Conservation (phyloP, 1,140 invertebrate species). For the Heliconius himera region DNA sequence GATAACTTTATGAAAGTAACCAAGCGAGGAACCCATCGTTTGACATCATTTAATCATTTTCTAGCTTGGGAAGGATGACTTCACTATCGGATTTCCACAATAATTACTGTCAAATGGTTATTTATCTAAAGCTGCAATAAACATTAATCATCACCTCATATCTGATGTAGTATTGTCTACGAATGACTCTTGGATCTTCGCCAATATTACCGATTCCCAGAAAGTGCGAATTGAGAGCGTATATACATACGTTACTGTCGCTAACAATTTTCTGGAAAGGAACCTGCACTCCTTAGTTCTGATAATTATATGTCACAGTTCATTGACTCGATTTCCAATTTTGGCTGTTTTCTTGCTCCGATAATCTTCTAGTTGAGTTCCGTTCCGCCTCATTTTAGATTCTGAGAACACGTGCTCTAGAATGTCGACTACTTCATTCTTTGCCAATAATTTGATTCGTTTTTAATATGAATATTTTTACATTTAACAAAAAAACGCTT, state of each 20-base stretch:
- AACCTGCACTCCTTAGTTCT: constrained; percentile 38
- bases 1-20: neutral
- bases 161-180: constrained; percentile 34
- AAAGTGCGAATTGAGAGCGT: constrained; percentile 43
- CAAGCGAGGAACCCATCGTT: neutral
- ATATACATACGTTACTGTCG: constrained; percentile 42
- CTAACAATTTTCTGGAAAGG: constrained; percentile 50
- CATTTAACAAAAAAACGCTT: neutral
- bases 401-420: constrained; percentile 9
- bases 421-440: neutral
- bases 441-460: neutral
- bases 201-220: constrained; percentile 46
- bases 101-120: constrained; percentile 4
- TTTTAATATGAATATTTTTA: neutral
- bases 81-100: constrained; percentile 16
- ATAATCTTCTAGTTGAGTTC: constrained; percentile 28
- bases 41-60: constrained; percentile 10
- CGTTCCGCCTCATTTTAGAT: constrained; percentile 3
- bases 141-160: constrained; percentile 32
- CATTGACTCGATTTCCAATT: constrained; percentile 38
- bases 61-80: constrained; percentile 4
- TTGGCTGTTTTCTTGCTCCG: constrained; percentile 23
- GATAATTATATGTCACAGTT: constrained; percentile 38
- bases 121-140: constrained; percentile 27
- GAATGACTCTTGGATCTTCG: constrained; percentile 36